phyloP scores from a whole-genome alignment of 2,797 vertebrate species.

The Nyctibius grandis region DNA sequence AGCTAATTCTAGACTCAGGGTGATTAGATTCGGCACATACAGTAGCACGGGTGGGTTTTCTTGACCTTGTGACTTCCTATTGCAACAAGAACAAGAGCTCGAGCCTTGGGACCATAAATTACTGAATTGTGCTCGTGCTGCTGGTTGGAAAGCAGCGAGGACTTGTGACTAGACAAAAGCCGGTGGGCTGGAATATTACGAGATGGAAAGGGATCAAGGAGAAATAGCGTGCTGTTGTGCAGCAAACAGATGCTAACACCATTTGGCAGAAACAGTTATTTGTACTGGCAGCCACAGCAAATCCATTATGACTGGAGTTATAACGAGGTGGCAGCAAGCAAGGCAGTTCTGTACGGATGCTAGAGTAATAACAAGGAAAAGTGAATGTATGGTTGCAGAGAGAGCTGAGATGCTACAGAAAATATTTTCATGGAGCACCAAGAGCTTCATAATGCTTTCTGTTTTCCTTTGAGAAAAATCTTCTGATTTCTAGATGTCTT shows the following conservation, averaged over 20 bases:
- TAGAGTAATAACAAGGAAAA: not conserved
- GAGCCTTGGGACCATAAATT: not conserved
- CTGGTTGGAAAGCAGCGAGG: not conserved
- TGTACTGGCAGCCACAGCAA: constrained; percentile 22
- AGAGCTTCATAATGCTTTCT: not conserved
- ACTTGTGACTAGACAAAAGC: not conserved
- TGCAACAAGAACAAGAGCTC: not conserved
- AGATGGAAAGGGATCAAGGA: not conserved
- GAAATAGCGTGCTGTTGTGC: not conserved
- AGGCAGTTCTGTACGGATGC: not conserved
- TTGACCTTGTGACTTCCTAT: not conserved
- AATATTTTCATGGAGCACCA: not conserved
- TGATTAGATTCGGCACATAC: not conserved
- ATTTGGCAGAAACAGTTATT: constrained; percentile 11
- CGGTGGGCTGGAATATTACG: not conserved
- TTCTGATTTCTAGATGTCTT: not conserved
- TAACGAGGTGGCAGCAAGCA: not conserved
- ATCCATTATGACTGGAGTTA: not conserved
- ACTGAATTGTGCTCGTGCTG: not conserved
- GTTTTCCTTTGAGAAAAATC: not conserved
- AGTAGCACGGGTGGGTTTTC: not conserved
- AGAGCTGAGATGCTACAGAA: not conserved
- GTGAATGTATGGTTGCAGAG: not conserved
- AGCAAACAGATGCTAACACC: constrained; percentile 4
- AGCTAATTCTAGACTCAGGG: not conserved